Percentiles rank a stretch among this genome's conserved stretches.
Evolutionary conservation across 2,797 vertebrate species (phyloP).

Genomic region (Uromys caudimaculatus): DNA sequence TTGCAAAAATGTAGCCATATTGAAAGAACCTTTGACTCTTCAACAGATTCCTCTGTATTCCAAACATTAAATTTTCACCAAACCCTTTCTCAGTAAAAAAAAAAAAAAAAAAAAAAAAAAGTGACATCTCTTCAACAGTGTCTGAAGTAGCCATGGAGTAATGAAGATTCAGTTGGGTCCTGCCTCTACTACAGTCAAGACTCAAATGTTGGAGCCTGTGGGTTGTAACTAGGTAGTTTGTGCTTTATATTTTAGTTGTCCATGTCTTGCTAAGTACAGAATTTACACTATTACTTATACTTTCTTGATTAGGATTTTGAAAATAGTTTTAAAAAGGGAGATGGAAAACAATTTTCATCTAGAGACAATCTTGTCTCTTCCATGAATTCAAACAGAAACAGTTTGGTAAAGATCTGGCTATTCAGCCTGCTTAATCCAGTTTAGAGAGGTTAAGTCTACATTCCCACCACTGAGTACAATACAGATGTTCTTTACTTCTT

Average conservation of each 20-base stretch:
- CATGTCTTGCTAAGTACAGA: background rate
- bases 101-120: too few species aligned
- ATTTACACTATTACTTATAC: constrained; percentile 26
- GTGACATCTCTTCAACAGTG: constrained; percentile 81
- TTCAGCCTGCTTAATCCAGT: constrained; percentile 84
- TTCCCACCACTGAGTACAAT: constrained; percentile 89
- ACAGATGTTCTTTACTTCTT: constrained; percentile 84
- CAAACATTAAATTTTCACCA: too few species aligned
- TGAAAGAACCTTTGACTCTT: too few species aligned
- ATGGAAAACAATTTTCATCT: constrained; percentile 58
- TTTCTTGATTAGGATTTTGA: constrained; percentile 33
- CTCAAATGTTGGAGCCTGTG: background rate
- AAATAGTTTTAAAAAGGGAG: constrained; percentile 27
- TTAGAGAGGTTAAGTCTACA: constrained; percentile 84
- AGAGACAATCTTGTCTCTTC: constrained; percentile 33
- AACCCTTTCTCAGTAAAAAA: too few species aligned
- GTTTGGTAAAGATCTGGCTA: constrained; percentile 47
- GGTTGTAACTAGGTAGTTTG: constrained; percentile 7
- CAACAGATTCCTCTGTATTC: too few species aligned
- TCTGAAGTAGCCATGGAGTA: constrained; percentile 93
- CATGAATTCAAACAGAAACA: constrained; percentile 64
- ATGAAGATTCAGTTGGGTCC: background rate
- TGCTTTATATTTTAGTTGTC: background rate
- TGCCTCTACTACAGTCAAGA: background rate
- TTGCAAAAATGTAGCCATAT: too few species aligned